Evolutionary conservation across 2,797 vertebrate species (phyloP).

Genomic region (Aldrovandia affinis): DNA sequence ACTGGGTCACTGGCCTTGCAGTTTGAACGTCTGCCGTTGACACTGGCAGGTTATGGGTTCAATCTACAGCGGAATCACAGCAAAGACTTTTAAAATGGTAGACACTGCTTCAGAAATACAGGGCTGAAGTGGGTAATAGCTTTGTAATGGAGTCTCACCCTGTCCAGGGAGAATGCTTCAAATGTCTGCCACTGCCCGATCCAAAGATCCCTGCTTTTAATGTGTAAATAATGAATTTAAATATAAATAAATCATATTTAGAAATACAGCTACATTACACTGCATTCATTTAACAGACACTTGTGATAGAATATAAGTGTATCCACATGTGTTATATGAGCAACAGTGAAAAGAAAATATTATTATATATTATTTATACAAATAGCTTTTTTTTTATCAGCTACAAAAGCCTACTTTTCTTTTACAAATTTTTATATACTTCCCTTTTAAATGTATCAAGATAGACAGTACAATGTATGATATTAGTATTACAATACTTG

Average conservation of each 20-base stretch:
- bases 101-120: background rate
- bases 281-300: background rate
- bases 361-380: no score
- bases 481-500: no score
- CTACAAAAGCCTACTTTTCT: no score
- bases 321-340: no score
- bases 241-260: background rate
- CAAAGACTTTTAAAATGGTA: background rate
- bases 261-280: background rate
- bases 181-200: background rate
- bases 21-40: background rate
- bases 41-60: conserved; percentile 9
- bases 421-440: no score
- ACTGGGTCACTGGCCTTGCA: background rate
- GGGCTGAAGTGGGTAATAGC: background rate
- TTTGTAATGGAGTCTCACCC: background rate
- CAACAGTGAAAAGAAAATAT: no score
- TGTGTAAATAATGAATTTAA: background rate
- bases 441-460: no score
- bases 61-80: background rate
- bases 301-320: no score
- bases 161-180: background rate
- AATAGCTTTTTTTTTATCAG: no score
- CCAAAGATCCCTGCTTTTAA: background rate
- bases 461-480: no score